phyloP scores from a whole-genome alignment of 2,888 invertebrate species.

The Rhimphoctona megacephalus region DNA sequence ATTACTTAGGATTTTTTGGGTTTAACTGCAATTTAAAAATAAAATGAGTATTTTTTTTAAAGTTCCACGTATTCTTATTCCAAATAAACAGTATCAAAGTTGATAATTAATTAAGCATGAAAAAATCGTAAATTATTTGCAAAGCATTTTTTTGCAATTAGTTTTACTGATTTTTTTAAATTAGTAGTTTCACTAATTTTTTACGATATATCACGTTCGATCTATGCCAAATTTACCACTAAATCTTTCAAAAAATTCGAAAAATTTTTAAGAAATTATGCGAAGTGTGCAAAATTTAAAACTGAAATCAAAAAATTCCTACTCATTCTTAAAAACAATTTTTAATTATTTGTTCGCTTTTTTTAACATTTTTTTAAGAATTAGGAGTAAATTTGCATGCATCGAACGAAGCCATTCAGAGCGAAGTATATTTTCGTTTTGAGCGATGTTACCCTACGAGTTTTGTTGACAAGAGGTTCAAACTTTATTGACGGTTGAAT shows the following conservation, averaged over 20 bases:
- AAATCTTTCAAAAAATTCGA: no score
- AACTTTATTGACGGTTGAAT: slow-evolving; percentile 1
- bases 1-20: background rate
- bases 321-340: no score
- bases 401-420: background rate
- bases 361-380: background rate
- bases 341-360: background rate
- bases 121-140: background rate
- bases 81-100: background rate
- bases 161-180: background rate
- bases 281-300: no score
- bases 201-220: no score
- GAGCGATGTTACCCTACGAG: background rate
- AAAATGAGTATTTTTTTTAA: background rate
- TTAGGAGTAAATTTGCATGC: no score
- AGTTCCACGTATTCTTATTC: background rate
- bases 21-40: background rate
- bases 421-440: background rate
- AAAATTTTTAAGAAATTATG: no score
- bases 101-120: background rate
- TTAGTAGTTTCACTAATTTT: background rate
- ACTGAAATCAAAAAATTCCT: no score
- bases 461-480: background rate
- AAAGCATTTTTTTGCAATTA: background rate
- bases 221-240: no score